Conservation (phyloP, 2,888 invertebrate genomes). For the Acanthosepion lycidas region DNA sequence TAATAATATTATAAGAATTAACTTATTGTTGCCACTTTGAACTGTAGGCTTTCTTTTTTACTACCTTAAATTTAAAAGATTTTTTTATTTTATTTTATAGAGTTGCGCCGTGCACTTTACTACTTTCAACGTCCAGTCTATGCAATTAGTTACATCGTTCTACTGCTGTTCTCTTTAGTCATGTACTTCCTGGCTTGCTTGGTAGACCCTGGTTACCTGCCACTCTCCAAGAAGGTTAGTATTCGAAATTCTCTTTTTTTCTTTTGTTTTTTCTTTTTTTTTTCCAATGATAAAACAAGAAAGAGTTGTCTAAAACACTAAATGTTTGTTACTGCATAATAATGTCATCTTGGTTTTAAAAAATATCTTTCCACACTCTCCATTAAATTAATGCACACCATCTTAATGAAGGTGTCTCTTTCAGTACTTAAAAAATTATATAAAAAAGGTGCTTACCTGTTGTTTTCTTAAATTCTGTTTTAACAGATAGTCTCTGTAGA, state of each 20-base stretch:
- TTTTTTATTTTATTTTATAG: slow-evolving; percentile 55
- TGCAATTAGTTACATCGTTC: slow-evolving; percentile 60
- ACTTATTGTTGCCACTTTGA: not conserved
- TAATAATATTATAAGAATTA: not conserved
- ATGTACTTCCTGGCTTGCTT: slow-evolving; percentile 68
- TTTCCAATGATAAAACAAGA: not conserved
- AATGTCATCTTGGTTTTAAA: no score
- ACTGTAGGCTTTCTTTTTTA: no score
- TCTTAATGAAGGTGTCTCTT: no score
- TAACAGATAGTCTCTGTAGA: no score
- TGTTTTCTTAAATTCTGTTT: no score
- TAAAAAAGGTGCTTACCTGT: no score
- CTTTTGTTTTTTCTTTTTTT: not conserved
- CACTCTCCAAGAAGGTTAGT: not conserved
- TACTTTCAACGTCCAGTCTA: slow-evolving; percentile 60
- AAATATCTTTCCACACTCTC: no score
- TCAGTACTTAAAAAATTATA: no score
- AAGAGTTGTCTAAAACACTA: no score
- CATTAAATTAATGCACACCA: no score
- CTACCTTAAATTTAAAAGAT: no score
- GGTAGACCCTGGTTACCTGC: slow-evolving; percentile 67
- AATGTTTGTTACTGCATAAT: no score
- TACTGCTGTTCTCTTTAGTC: slow-evolving; percentile 62
- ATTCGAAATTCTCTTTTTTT: not conserved
- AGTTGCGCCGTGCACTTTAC: slow-evolving; percentile 58